phyloP scores from a whole-genome alignment of 2,888 invertebrate species.

The Pheosia tremula region DNA sequence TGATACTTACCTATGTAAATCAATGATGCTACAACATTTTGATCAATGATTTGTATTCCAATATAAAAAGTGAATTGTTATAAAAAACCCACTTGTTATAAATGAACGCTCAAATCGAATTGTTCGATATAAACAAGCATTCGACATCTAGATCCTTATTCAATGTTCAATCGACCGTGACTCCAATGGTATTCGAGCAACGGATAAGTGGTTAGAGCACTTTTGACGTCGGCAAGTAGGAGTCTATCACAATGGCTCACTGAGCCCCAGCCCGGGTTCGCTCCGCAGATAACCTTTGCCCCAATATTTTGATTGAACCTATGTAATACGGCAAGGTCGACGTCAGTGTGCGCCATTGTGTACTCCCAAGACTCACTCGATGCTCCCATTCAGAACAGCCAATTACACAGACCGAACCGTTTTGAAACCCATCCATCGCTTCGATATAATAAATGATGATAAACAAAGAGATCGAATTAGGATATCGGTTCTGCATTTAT shows the following conservation, averaged over 20 bases:
- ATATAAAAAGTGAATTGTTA: constrained; percentile 8
- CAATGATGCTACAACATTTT: neutral
- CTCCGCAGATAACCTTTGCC: constrained; percentile 70
- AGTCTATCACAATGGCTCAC: constrained; percentile 51
- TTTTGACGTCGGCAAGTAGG: constrained; percentile 58
- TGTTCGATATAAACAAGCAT: constrained; percentile 43
- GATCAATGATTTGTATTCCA: neutral
- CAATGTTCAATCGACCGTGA: constrained; percentile 70
- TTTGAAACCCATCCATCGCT: constrained; percentile 57
- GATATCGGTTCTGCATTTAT: constrained; percentile 40
- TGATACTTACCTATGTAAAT: no score
- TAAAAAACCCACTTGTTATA: constrained; percentile 5
- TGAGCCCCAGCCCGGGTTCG: constrained; percentile 39
- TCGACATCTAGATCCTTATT: constrained; percentile 57
- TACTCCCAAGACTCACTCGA: constrained; percentile 45
- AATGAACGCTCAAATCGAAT: constrained; percentile 27
- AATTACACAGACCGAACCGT: constrained; percentile 56
- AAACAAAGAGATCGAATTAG: constrained; percentile 42
- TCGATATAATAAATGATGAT: constrained; percentile 43
- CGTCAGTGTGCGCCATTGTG: constrained; percentile 65
- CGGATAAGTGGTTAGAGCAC: constrained; percentile 62
- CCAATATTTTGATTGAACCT: constrained; percentile 75
- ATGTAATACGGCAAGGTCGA: constrained; percentile 69
- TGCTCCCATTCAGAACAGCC: constrained; percentile 54
- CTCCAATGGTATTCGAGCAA: constrained; percentile 63